Conservation (phyloP, 2,113 vertebrate genomes). For the Chamaetylas fuelleborni region DNA sequence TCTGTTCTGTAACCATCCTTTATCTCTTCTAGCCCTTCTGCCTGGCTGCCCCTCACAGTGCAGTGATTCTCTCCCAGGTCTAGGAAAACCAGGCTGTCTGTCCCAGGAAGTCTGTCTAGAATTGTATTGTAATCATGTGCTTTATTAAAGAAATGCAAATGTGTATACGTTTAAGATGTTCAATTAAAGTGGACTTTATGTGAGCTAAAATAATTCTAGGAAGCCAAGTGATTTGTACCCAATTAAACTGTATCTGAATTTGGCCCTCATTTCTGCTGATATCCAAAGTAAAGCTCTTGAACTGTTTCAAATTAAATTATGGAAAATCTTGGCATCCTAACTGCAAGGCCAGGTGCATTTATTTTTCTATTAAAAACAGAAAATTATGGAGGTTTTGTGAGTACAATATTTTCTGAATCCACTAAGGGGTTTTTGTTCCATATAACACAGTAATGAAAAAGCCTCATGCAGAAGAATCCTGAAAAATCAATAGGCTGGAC, state of each 20-base stretch:
- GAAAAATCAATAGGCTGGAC: conserved; percentile 52
- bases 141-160: background rate
- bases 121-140: background rate
- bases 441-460: conserved; percentile 25
- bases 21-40: background rate
- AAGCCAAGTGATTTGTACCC: background rate
- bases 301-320: conserved; percentile 42
- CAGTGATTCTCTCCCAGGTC: background rate
- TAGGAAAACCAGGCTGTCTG: background rate
- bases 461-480: conserved; percentile 32
- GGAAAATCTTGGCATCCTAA: background rate
- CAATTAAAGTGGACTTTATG: background rate
- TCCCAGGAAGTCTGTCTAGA: background rate
- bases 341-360: conserved; percentile 38
- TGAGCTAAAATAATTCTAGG: background rate
- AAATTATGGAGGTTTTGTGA: conserved; percentile 12
- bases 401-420: background rate
- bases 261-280: conserved; percentile 13
- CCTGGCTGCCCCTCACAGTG: background rate
- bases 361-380: conserved; percentile 29
- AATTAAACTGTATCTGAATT: conserved; percentile 14
- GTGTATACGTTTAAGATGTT: background rate
- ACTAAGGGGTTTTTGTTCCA: background rate
- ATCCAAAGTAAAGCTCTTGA: conserved; percentile 8
- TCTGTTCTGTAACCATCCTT: background rate